Conservation (phyloP, 2,888 invertebrate genomes). For the Agonopterix heracliana region DNA sequence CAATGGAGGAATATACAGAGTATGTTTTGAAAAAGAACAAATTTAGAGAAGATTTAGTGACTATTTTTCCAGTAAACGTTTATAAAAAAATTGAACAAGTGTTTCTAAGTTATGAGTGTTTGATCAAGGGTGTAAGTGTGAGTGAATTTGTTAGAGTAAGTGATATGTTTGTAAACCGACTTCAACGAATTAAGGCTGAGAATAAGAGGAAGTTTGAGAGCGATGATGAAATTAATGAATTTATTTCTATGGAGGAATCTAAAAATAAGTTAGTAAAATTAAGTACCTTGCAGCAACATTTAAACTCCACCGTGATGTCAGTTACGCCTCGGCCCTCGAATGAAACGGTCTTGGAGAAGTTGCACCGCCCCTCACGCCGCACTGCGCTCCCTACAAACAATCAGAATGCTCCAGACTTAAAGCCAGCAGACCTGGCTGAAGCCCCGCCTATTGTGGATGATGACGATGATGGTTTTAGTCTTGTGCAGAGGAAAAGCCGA, state of each 20-base stretch:
- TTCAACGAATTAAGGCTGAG: slow-evolving; percentile 23
- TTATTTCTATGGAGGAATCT: slow-evolving; percentile 17
- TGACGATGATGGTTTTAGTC: too few relatives aligned
- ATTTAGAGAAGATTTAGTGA: slow-evolving; percentile 14
- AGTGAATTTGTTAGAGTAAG: slow-evolving; percentile 15
- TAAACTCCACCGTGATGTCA: too few relatives aligned
- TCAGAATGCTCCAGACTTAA: too few relatives aligned
- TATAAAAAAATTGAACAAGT: slow-evolving; percentile 1
- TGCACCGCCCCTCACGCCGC: too few relatives aligned
- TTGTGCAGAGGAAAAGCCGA: too few relatives aligned
- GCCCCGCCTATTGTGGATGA: too few relatives aligned
- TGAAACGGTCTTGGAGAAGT: too few relatives aligned
- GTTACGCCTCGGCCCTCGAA: too few relatives aligned
- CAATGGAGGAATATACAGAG: slow-evolving; percentile 14
- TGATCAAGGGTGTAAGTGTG: slow-evolving; percentile 14
- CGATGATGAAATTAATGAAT: slow-evolving; percentile 20
- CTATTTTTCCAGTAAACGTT: slow-evolving; percentile 17
- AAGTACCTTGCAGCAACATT: background rate
- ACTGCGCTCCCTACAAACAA: too few relatives aligned
- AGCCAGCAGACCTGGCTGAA: too few relatives aligned
- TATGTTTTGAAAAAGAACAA: slow-evolving; percentile 18
- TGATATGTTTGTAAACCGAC: slow-evolving; percentile 14
- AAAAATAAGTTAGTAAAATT: slow-evolving; percentile 14
- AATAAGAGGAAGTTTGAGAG: slow-evolving; percentile 14
- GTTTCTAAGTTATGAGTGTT: slow-evolving; percentile 13